phyloP scores from a whole-genome alignment of 2,113 vertebrate genomes.

The Morone saxatilis region DNA sequence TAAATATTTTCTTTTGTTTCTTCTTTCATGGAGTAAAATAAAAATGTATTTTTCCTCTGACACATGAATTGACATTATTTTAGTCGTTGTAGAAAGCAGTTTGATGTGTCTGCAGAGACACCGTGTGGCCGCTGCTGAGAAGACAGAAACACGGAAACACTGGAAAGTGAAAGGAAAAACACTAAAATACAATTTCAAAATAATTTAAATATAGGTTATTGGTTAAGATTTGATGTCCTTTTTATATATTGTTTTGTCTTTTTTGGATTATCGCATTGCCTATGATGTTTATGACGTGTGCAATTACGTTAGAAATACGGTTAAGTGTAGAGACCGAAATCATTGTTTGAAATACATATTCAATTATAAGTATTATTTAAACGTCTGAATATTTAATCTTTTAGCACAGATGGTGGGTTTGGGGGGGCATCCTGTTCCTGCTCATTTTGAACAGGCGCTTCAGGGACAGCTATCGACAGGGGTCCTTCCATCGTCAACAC shows the following conservation, averaged over 20 bases:
- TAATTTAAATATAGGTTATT: not conserved
- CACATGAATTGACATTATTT: not conserved
- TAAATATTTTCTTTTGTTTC: not conserved
- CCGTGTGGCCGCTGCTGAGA: not conserved
- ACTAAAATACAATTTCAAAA: not conserved
- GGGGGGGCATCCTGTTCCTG: too few relatives aligned
- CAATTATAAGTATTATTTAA: too few relatives aligned
- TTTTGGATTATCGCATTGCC: not conserved
- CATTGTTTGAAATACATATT: not conserved
- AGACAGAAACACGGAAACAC: not conserved
- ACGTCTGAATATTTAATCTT: not conserved
- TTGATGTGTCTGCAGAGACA: not conserved
- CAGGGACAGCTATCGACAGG: not conserved
- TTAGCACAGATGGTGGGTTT: not conserved
- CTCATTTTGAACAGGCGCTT: slow-evolving; percentile 48
- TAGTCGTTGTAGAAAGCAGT: not conserved
- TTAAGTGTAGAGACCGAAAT: not conserved
- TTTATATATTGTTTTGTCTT: not conserved
- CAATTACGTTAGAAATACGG: too few relatives aligned
- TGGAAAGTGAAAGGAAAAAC: not conserved
- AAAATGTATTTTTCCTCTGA: not conserved
- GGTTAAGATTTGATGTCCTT: not conserved
- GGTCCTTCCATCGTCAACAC: slow-evolving; percentile 45
- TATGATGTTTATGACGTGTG: not conserved
- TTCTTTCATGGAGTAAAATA: not conserved